These are phyloP conservation scores for Chaunax sp. DNA, from an alignment of 2,797 vertebrate species.

Conservation along the genomic window DNA sequence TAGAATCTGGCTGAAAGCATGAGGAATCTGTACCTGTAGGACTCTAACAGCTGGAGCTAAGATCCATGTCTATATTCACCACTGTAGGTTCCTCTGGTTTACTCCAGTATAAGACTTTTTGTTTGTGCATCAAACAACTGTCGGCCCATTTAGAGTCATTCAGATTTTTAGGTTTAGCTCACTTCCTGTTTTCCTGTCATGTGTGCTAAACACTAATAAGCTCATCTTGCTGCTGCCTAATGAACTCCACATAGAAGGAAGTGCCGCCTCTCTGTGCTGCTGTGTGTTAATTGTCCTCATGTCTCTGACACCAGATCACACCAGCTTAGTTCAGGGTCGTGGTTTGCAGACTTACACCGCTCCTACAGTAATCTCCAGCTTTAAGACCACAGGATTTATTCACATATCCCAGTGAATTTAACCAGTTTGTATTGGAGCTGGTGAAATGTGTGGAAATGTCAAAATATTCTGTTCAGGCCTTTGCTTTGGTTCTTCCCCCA, in stretches of 20 bases:
- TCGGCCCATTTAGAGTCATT: not conserved
- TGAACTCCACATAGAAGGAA: conserved; percentile 57
- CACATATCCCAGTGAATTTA: conserved; percentile 61
- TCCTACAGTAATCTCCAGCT: conserved; percentile 65
- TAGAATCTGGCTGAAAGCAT: too few relatives aligned
- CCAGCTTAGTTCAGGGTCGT: conserved; percentile 69
- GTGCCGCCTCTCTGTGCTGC: conserved; percentile 30
- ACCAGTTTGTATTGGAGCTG: conserved; percentile 59
- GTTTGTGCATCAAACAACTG: not conserved
- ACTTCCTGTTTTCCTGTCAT: conserved; percentile 39
- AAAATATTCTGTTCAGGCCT: conserved; percentile 67
- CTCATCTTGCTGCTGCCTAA: conserved; percentile 55
- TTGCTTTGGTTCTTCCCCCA: conserved; percentile 56
- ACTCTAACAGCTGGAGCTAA: too few relatives aligned
- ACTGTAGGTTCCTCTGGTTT: too few relatives aligned
- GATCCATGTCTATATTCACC: too few relatives aligned
- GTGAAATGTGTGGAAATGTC: conserved; percentile 64
- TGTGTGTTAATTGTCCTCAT: conserved; percentile 65
- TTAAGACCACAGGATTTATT: conserved; percentile 63
- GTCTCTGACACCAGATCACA: conserved; percentile 69
- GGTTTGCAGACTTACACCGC: conserved; percentile 63
- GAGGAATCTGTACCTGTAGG: too few relatives aligned
- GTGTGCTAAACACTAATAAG: conserved; percentile 58
- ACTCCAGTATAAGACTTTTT: too few relatives aligned
- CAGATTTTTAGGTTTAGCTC: conserved; percentile 29